A percentile compares a stretch with the other conserved stretches of the same genome.
These are phyloP conservation scores for Eretmochelys imbricata DNA, from an alignment of 2,113 vertebrate species.

Conservation along the genomic window DNA sequence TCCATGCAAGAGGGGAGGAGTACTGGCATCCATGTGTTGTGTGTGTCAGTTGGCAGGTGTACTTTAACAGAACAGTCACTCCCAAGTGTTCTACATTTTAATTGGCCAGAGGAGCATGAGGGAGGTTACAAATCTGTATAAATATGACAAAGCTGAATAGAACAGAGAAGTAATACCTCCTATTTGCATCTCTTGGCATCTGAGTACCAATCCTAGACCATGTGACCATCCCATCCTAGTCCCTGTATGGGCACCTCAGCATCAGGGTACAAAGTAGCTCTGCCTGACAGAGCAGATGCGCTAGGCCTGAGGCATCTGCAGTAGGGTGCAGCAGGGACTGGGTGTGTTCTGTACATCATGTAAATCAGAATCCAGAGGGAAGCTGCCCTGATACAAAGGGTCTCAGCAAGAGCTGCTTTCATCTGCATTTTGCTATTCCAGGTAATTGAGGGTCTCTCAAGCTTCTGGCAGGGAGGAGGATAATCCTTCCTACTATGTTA, in stretches of 20 bases:
- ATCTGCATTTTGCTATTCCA: not conserved
- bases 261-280: not conserved
- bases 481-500: not conserved
- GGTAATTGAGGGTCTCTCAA: accelerated
- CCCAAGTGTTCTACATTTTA: not conserved
- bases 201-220: not conserved
- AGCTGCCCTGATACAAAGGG: not conserved
- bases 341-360: accelerated
- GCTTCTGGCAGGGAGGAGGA: not conserved
- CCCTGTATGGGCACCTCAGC: not conserved
- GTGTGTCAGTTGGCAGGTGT: slow-evolving; percentile 36
- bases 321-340: accelerated
- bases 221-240: accelerated
- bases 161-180: not conserved
- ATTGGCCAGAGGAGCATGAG: accelerated
- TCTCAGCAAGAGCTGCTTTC: not conserved
- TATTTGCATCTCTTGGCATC: accelerated
- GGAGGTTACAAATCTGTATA: not conserved
- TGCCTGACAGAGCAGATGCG: accelerated
- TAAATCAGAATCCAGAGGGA: not conserved
- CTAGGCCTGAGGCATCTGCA: accelerated
- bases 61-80: not conserved
- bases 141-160: not conserved
- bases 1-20: not conserved
- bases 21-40: not conserved